Evolutionary conservation across 2,113 vertebrate species (phyloP).

Genomic region (Haemorhous mexicanus): DNA sequence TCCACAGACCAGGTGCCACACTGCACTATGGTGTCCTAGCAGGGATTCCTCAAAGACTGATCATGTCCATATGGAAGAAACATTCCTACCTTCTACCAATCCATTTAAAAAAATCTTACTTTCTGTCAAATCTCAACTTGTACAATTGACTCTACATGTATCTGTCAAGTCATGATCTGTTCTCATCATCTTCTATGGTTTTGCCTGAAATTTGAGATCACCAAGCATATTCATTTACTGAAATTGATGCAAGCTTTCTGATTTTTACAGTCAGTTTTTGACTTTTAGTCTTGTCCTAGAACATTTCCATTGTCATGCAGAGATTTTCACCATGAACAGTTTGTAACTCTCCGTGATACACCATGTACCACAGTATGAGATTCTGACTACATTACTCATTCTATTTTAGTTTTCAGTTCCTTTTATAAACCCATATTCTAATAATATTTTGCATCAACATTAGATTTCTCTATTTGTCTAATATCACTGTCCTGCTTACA

Average conservation of each 20-base stretch:
- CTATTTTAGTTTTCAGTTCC: background rate
- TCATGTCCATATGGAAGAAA: background rate
- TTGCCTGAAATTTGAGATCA: background rate
- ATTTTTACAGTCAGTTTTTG: background rate
- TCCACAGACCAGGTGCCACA: background rate
- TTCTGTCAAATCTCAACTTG: background rate
- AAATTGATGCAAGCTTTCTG: background rate
- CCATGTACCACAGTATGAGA: background rate
- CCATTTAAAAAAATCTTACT: background rate
- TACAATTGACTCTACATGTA: background rate
- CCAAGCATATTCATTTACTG: background rate
- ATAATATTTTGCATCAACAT: background rate
- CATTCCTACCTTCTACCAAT: background rate
- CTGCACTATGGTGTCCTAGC: background rate
- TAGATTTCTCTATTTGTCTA: background rate
- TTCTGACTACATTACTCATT: background rate
- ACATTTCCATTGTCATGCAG: background rate
- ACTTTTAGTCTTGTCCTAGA: background rate
- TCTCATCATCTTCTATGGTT: background rate
- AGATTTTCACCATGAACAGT: background rate
- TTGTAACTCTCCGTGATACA: background rate
- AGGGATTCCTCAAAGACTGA: background rate
- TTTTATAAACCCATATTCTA: background rate
- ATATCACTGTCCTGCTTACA: background rate
- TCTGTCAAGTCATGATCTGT: background rate